phyloP scores from a whole-genome alignment of 2,113 vertebrate genomes.

The Hydrolagus affinis region DNA sequence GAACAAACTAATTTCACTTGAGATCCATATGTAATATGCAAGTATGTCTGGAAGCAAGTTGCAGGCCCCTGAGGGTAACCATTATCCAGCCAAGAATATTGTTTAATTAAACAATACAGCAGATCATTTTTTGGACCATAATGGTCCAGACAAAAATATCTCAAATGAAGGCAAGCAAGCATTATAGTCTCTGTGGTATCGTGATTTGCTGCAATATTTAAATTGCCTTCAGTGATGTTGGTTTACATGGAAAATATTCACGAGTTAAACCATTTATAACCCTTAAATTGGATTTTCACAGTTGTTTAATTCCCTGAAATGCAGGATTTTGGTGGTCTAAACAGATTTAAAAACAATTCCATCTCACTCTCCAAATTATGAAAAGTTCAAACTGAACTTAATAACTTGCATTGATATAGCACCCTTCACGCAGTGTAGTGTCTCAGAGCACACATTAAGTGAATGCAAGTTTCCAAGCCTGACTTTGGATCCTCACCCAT shows the following conservation, averaged over 20 bases:
- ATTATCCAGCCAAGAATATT: neutral
- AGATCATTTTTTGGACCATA: neutral
- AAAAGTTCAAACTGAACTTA: constrained; percentile 46
- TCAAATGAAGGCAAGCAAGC: neutral
- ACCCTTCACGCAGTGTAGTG: too few species aligned
- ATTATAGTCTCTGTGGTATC: neutral
- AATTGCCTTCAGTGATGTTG: neutral
- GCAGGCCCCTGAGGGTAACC: neutral
- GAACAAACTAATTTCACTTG: constrained; percentile 11
- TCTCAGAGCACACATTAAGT: constrained; percentile 42
- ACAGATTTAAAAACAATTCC: too few species aligned
- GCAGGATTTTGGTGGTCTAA: neutral
- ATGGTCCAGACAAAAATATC: neutral
- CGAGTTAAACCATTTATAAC: neutral
- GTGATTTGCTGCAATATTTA: neutral
- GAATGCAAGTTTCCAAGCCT: constrained; percentile 44
- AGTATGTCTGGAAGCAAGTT: neutral
- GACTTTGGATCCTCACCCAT: constrained; percentile 4
- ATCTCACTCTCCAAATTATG: too few species aligned
- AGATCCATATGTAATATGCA: neutral
- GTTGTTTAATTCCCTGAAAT: neutral
- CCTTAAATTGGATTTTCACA: neutral
- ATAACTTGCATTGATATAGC: constrained; percentile 38
- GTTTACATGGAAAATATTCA: neutral
- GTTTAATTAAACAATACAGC: constrained; percentile 6